A percentile compares a stretch with the other conserved stretches of the same genome.
These are phyloP conservation scores for Ostrea denselamellosa DNA, from an alignment of 1,140 invertebrate genomes.

Conservation along the genomic window DNA sequence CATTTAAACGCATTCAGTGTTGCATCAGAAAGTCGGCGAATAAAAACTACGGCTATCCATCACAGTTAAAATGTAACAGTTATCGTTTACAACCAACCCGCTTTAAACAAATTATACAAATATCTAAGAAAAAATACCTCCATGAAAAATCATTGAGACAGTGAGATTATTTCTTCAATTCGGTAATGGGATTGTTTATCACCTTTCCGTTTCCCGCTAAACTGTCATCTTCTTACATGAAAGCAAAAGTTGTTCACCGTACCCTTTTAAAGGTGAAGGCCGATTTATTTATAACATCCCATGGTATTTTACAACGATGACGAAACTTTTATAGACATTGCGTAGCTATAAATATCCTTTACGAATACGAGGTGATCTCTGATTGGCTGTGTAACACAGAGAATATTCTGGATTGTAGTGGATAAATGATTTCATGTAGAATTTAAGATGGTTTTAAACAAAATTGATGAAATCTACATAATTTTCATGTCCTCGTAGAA, in stretches of 20 bases:
- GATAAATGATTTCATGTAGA: too few species aligned
- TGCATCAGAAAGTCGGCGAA: constrained; percentile 43
- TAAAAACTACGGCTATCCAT: constrained; percentile 7
- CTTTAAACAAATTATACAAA: background rate
- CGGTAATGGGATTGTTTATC: too few species aligned
- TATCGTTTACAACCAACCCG: background rate
- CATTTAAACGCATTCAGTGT: constrained; percentile 19
- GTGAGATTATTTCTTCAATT: background rate
- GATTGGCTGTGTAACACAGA: constrained; percentile 26
- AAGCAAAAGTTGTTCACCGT: background rate
- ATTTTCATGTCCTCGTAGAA: too few species aligned
- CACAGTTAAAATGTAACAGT: background rate
- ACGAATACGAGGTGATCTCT: constrained; percentile 14
- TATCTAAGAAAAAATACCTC: background rate
- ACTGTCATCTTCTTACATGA: background rate
- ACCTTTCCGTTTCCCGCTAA: background rate
- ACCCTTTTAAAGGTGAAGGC: background rate
- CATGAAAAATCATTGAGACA: background rate
- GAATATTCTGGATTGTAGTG: background rate
- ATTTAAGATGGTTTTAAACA: too few species aligned
- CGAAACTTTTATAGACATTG: background rate
- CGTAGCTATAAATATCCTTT: constrained; percentile 44
- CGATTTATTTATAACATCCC: background rate
- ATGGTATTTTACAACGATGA: constrained; percentile 44
- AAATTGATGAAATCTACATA: too few species aligned